A percentile compares a stretch with the other conserved stretches of the same genome.
Conservation (phyloP, 2,113 vertebrate genomes). For the Sigmodon hispidus region DNA sequence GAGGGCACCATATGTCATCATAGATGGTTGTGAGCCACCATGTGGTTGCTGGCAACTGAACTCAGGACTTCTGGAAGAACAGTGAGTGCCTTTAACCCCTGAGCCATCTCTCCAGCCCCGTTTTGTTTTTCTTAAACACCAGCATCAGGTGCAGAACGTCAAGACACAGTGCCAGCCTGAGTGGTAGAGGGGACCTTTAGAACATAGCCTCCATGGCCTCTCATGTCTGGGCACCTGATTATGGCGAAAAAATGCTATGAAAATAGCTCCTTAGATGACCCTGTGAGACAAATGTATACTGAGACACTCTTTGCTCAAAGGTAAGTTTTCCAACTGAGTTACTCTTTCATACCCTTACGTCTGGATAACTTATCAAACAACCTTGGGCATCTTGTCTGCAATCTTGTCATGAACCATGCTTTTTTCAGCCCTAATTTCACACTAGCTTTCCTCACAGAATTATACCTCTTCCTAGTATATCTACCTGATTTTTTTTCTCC, state of each 20-base stretch:
- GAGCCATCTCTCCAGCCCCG: too few relatives aligned
- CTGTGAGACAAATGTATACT: background rate
- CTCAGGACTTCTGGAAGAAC: too few relatives aligned
- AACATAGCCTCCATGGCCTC: background rate
- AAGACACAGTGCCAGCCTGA: background rate
- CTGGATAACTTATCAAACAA: background rate
- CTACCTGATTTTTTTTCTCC: background rate
- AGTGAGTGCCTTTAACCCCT: too few relatives aligned
- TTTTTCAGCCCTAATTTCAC: background rate
- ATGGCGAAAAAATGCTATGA: background rate
- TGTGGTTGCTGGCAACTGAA: too few relatives aligned
- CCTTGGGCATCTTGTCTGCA: background rate
- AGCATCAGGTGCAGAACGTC: background rate
- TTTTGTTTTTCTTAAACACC: background rate
- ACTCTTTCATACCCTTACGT: too few relatives aligned
- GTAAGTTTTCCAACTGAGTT: background rate
- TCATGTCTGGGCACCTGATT: background rate
- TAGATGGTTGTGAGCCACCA: too few relatives aligned
- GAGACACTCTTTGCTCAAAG: background rate
- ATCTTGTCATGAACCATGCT: background rate
- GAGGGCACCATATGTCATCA: too few relatives aligned
- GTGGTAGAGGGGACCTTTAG: background rate
- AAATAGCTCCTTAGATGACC: background rate
- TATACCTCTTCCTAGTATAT: background rate
- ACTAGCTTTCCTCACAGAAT: background rate